Evolutionary conservation across 2,113 vertebrate genomes (phyloP).

Genomic region (Cricetomys ansorgei): DNA sequence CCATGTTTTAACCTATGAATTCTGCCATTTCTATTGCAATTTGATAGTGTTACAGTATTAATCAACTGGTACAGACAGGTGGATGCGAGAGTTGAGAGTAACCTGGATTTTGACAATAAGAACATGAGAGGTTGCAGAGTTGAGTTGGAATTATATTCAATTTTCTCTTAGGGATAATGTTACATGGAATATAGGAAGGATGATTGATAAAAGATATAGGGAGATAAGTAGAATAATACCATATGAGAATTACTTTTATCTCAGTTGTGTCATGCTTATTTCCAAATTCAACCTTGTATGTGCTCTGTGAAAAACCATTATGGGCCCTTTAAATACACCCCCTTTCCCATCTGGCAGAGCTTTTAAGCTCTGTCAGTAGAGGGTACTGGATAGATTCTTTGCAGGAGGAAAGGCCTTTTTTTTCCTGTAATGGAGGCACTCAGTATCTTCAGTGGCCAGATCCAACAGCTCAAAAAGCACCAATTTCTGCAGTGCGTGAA

Average conservation of each 20-base stretch:
- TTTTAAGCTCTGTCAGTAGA: slow-evolving; percentile 36
- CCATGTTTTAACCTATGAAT: slow-evolving; percentile 9
- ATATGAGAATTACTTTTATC: slow-evolving; percentile 27
- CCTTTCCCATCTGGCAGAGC: not conserved
- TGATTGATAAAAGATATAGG: not conserved
- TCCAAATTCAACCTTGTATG: slow-evolving; percentile 41
- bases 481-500: not conserved
- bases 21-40: slow-evolving; percentile 23
- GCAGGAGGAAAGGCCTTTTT: not conserved
- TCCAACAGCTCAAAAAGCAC: slow-evolving; percentile 16
- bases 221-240: slow-evolving; percentile 34
- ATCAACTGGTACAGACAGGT: not conserved
- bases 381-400: not conserved
- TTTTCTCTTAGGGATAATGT: not conserved
- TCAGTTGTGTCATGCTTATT: not conserved
- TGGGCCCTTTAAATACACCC: slow-evolving; percentile 25
- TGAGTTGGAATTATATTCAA: not conserved
- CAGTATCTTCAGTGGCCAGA: slow-evolving; percentile 3
- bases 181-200: not conserved
- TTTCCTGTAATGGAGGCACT: not conserved
- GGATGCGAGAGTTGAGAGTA: slow-evolving; percentile 26
- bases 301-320: slow-evolving; percentile 10
- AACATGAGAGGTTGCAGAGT: not conserved
- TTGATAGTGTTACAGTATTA: slow-evolving; percentile 1
- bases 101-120: not conserved